A percentile compares a stretch with the other conserved stretches of the same genome.
These are phyloP conservation scores for Cygnus atratus DNA, from an alignment of 2,113 vertebrate genomes.

Conservation along the genomic window DNA sequence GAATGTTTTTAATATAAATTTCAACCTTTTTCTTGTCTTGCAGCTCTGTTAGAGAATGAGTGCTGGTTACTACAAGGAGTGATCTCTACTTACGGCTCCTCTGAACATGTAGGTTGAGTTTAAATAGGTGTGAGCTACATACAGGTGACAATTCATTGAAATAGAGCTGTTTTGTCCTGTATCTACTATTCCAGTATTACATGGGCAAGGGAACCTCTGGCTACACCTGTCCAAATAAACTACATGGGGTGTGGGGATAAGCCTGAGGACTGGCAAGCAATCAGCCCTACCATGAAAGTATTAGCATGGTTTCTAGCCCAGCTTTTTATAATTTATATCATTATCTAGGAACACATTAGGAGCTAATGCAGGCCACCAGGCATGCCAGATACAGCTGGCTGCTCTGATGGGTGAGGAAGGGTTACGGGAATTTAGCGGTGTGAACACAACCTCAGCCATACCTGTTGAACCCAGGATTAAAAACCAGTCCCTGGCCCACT, in stretches of 20 bases:
- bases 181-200: not conserved
- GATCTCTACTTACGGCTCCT: not conserved
- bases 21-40: not conserved
- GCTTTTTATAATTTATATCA: not conserved
- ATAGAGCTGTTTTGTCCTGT: not conserved
- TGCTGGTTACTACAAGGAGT: not conserved
- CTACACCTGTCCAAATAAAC: not conserved
- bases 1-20: conserved; percentile 20
- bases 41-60: not conserved
- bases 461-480: not conserved
- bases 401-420: not conserved
- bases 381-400: not conserved
- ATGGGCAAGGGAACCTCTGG: not conserved
- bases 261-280: not conserved
- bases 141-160: not conserved
- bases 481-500: not conserved
- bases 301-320: not conserved
- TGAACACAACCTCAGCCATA: not conserved
- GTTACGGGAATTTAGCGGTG: not conserved
- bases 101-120: not conserved
- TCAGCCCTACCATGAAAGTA: not conserved
- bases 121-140: not conserved
- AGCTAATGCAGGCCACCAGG: not conserved
- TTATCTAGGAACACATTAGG: accelerated
- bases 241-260: not conserved